Percentiles rank a stretch among this genome's conserved stretches.
These are phyloP conservation scores for Varanus komodoensis DNA, from an alignment of 2,113 vertebrate species.

Conservation along the genomic window DNA sequence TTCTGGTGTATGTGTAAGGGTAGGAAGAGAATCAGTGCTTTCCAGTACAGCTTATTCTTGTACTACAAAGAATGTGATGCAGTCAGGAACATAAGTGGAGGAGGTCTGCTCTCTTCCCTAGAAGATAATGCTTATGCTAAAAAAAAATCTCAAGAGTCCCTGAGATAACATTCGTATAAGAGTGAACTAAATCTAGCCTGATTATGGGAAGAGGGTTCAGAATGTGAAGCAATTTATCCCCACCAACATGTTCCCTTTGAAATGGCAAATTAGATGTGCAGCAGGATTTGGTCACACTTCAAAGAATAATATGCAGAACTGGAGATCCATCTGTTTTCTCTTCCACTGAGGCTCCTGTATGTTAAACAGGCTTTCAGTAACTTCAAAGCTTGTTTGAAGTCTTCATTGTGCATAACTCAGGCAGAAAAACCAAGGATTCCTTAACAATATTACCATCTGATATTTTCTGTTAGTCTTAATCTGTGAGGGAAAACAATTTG, in stretches of 20 bases:
- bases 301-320: slow-evolving; percentile 70
- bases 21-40: slow-evolving; percentile 40
- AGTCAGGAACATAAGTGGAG: slow-evolving; percentile 46
- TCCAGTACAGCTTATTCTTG: slow-evolving; percentile 27
- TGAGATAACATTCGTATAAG: slow-evolving; percentile 26
- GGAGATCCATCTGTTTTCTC: slow-evolving; percentile 73
- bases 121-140: slow-evolving; percentile 20
- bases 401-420: slow-evolving; percentile 57
- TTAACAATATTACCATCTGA: slow-evolving; percentile 56
- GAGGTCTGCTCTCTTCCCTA: slow-evolving; percentile 35
- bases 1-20: background rate
- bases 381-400: slow-evolving; percentile 80
- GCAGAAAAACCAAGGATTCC: slow-evolving; percentile 64
- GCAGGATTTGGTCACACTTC: slow-evolving; percentile 76
- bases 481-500: slow-evolving; percentile 54
- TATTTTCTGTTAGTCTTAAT: slow-evolving; percentile 43
- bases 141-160: slow-evolving; percentile 32
- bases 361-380: slow-evolving; percentile 76
- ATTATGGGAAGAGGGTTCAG: slow-evolving; percentile 42
- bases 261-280: slow-evolving; percentile 75
- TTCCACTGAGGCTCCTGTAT: slow-evolving; percentile 61
- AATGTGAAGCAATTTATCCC: slow-evolving; percentile 66
- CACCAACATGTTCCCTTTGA: slow-evolving; percentile 74
- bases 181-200: slow-evolving; percentile 53
- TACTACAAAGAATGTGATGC: slow-evolving; percentile 32